Base-by-base conservation (phyloP, 2,797 vertebrate species). In the Sebastes trivittatus region DNA sequence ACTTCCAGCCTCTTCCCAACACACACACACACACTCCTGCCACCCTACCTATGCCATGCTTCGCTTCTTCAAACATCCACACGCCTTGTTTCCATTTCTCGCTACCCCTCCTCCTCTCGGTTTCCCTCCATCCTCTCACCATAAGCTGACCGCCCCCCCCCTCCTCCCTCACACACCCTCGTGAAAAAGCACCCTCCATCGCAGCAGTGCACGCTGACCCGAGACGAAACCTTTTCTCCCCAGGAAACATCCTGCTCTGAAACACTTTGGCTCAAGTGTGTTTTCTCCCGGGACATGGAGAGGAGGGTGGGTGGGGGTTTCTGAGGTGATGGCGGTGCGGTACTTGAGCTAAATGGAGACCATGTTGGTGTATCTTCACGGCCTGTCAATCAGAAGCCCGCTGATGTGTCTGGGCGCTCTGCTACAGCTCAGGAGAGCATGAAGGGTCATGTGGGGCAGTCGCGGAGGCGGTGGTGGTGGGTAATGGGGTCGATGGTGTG, bases 231-330 rank as follows among this genome's bases (percentile, higher is more conserved):
- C 97, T 96, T 94, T 96, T 96, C 98, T 98, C 98, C 96, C 97
- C 97, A 96, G 97, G 98, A 98, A 96, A 96, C 97, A 97, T 98
- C 98, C 98, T 97, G 97, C 97, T 97, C 97, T 95, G 97, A 97
- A 98, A 98, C 97, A 98, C 98, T 97, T 98, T 96, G 97, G 96
- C 97, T 98, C 97, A 97, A 98, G 97, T 98, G 98, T 98, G 98
- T 98, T 97, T 98, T 97, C 98, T 97, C 94, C 90, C 81, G 93
- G 94, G 94, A 94, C 89, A 77, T 81, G 62, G 72, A 79, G 84
- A 83, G 79, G 77, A 79, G 90, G 75, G 83, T 4, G 76, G 85
- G 86, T 59, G 75, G 75, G 81, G 81, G 87, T 78, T 83, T 91
- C 85, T 80, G 88, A 93, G 89, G 91, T 89, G 88, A 86, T 88